Evolutionary conservation across 2,113 vertebrate species (phyloP).

Genomic region (Cacatua alba): DNA sequence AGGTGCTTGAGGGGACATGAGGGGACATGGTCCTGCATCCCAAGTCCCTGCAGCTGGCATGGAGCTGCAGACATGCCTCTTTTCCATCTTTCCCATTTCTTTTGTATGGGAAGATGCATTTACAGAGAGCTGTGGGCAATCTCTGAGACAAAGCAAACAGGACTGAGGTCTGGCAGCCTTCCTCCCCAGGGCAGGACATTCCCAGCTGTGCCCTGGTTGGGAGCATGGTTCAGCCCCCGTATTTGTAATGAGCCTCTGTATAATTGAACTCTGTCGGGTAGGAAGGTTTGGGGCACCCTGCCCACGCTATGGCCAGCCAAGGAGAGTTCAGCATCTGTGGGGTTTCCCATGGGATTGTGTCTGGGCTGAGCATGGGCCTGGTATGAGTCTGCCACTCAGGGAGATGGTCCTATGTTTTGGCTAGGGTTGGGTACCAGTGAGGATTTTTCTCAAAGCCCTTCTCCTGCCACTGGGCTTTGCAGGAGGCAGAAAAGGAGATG

Average conservation of each 20-base stretch:
- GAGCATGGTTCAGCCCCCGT: background rate
- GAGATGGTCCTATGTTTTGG: background rate
- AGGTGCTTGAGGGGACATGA: background rate
- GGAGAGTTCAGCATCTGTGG: background rate
- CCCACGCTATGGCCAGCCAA: background rate
- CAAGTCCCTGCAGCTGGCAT: background rate
- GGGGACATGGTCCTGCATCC: background rate
- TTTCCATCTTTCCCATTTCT: background rate
- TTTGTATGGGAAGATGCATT: background rate
- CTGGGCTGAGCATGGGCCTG: background rate
- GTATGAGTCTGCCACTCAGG: fast-evolving
- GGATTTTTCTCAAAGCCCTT: background rate
- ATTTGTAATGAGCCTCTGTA: background rate
- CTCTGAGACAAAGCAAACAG: background rate
- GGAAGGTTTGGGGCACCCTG: background rate
- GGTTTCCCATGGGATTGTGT: background rate
- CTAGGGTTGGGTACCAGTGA: background rate
- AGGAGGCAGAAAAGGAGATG: background rate
- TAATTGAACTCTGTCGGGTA: background rate
- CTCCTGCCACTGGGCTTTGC: background rate
- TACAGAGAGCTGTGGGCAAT: fast-evolving
- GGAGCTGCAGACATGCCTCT: background rate
- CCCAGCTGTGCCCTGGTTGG: fast-evolving
- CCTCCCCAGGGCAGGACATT: background rate
- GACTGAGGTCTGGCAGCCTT: background rate